phyloP scores from a whole-genome alignment of 37 sponge, comb jelly and placozoan genomes.

The Cliona cf. orientalis region DNA sequence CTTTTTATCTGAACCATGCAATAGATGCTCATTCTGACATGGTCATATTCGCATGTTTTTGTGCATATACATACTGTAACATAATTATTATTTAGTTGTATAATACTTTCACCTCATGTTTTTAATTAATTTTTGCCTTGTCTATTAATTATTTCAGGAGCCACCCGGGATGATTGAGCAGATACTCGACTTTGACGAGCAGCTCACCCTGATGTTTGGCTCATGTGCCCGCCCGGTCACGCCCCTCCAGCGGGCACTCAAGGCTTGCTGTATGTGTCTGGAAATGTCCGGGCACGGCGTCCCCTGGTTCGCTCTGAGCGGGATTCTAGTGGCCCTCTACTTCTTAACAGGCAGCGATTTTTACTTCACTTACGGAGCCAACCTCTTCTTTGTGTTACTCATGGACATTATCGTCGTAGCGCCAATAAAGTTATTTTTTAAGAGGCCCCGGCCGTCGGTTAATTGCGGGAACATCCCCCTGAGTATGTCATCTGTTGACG shows the following conservation, averaged over 20 bases:
- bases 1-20: no score
- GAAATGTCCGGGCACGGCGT: constrained; percentile 81
- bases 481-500: constrained; percentile 74
- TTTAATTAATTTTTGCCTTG: no score
- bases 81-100: no score
- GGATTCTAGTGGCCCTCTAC: constrained; percentile 23
- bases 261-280: constrained; percentile 32
- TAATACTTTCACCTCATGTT: no score
- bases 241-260: neutral
- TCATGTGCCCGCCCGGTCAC: constrained; percentile 16
- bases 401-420: constrained; percentile 76
- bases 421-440: constrained; percentile 76
- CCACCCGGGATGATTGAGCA: constrained; percentile 6
- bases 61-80: no score
- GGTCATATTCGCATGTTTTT: no score
- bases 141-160: no score
- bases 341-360: neutral
- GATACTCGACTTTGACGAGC: constrained; percentile 36
- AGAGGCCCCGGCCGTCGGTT: constrained; percentile 70
- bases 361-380: constrained; percentile 16
- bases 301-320: constrained; percentile 47
- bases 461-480: constrained; percentile 72
- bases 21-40: no score
- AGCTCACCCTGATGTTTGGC: constrained; percentile 9
- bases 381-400: constrained; percentile 58